phyloP scores from a whole-genome alignment of 2,888 invertebrate genomes.

The Drosophila mulleri region DNA sequence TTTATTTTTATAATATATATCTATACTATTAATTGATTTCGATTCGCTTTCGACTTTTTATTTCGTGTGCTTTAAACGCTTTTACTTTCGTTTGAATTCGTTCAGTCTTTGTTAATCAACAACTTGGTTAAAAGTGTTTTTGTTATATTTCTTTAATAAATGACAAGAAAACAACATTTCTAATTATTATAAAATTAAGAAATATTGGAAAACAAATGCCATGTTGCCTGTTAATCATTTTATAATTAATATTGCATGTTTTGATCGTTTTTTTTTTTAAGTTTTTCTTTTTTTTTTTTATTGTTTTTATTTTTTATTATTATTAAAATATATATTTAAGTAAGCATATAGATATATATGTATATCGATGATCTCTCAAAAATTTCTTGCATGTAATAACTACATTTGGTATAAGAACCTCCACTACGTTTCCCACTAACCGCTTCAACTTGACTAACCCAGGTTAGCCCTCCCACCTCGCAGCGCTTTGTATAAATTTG shows the following conservation, averaged over 20 bases:
- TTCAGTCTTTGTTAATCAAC: slow-evolving; percentile 77
- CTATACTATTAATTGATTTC: slow-evolving; percentile 15
- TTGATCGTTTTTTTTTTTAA: slow-evolving; percentile 27
- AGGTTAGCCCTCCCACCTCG: slow-evolving; percentile 8
- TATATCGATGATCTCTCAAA: slow-evolving; percentile 23
- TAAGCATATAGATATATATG: slow-evolving; percentile 40
- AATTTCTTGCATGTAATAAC: slow-evolving; percentile 50
- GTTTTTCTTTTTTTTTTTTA: slow-evolving; percentile 18
- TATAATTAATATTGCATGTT: slow-evolving; percentile 48
- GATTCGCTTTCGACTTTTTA: slow-evolving; percentile 14
- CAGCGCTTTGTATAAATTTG: slow-evolving; percentile 7
- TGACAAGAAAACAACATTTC: slow-evolving; percentile 20
- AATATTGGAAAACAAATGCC: slow-evolving; percentile 32
- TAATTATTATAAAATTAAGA: slow-evolving; percentile 20
- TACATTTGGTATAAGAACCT: slow-evolving; percentile 70
- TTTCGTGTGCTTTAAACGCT: slow-evolving; percentile 32
- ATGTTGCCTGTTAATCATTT: slow-evolving; percentile 28
- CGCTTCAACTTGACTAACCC: slow-evolving; percentile 7
- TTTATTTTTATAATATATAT: neutral
- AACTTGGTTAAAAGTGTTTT: slow-evolving; percentile 61
- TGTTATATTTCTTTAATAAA: slow-evolving; percentile 31
- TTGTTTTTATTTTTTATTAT: slow-evolving; percentile 42
- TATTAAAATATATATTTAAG: slow-evolving; percentile 61
- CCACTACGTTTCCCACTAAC: slow-evolving; percentile 15
- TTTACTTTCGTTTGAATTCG: slow-evolving; percentile 56